Conservation (phyloP, 1,140 invertebrate species). For the Subanguina moxae region DNA sequence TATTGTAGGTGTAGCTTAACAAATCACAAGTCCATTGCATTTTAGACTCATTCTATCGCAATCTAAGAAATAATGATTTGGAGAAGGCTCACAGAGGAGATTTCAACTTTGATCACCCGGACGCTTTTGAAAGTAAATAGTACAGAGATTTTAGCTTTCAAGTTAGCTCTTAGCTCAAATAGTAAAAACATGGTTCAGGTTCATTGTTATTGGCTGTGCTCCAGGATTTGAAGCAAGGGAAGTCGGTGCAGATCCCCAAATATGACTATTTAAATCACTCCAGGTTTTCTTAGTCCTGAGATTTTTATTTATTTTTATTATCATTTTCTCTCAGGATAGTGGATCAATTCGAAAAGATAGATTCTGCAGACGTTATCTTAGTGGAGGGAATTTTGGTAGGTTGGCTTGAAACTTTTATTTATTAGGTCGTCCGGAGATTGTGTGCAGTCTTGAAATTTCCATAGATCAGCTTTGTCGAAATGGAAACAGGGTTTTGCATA, state of each 20-base stretch:
- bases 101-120: constrained; percentile 96
- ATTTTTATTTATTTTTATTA: constrained; percentile 13
- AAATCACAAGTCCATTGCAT: constrained; percentile 70
- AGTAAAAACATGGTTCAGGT: constrained; percentile 74
- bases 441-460: too few relatives aligned
- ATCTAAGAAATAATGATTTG: constrained; percentile 71
- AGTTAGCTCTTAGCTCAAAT: too few relatives aligned
- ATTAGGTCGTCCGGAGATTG: too few relatives aligned
- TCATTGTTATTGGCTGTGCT: constrained; percentile 73
- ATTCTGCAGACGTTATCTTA: constrained; percentile 94
- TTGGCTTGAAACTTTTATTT: too few relatives aligned
- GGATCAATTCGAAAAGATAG: constrained; percentile 73
- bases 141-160: background rate
- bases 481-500: too few relatives aligned
- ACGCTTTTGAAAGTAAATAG: constrained; percentile 52
- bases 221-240: constrained; percentile 74
- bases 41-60: constrained; percentile 90
- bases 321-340: constrained; percentile 64
- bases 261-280: constrained; percentile 84
- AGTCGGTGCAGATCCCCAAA: constrained; percentile 78
- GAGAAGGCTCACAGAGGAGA: constrained; percentile 79
- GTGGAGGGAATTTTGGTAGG: constrained; percentile 84
- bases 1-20: background rate
- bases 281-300: constrained; percentile 63
- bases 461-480: too few relatives aligned